Base-by-base conservation (phyloP, 1,140 invertebrate genomes). In the Heliconius himera region DNA sequence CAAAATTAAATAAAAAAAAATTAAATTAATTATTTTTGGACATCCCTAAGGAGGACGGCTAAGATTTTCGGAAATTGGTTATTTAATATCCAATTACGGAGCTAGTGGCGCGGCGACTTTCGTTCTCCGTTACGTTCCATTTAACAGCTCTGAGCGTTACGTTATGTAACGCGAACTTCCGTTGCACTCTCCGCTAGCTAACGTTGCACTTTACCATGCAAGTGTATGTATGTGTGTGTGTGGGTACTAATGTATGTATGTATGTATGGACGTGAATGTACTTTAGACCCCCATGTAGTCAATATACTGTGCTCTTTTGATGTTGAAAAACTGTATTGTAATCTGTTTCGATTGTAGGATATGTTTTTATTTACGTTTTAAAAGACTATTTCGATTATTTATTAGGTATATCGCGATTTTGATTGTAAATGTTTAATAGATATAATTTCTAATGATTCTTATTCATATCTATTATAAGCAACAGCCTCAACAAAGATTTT, bases 81-180 rank as follows among this genome's bases (percentile, higher is more conserved):
- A 79, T 72, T 77, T 49, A 80, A 84, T 82, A 81, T 79, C 71
- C 77, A 81, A 78, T 84, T 79, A 81, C 76, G 76, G 70, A 72
- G 76, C 77, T 51, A 74, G 75, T 66, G 74, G 49, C 75, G 77
- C 46, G 73, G 51, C 56, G 60, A 77, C 80, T 81, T 81, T 83
- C 77, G 78, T 81, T 84, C 76, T 79, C 26, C 80, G 82, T 81
- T 84, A 73, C 83, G 83, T 78, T 73, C 71, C 78, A 82, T 82
- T 84, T 74, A 77, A 71, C 81, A 78, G 51, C 74, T 71, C 74
- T 71, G 41, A 72, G 71, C 75, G 73, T 74, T 81, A 79, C 75
- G 70, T 74, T 81, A 81, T 79, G 77, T 81, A 81, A 81, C 76
- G 70, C 74, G 56, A 38, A 76, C 78, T 80, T 81, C 81, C 49